Evolutionary conservation across 2,797 vertebrate genomes (phyloP).

Genomic region (Todus mexicanus): DNA sequence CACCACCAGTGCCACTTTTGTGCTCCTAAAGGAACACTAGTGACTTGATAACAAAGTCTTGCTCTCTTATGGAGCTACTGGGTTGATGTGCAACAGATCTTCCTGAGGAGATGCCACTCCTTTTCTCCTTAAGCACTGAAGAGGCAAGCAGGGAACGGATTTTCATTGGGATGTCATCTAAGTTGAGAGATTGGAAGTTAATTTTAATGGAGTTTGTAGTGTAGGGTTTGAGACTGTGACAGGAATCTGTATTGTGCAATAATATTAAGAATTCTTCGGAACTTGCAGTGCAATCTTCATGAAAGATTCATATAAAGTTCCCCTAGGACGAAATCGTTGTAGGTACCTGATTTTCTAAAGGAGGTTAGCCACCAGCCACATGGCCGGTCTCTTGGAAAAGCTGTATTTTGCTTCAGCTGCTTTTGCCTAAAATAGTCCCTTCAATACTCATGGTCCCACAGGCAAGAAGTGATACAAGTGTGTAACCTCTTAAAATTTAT

Average conservation of each 20-base stretch:
- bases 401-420: not conserved
- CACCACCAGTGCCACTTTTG: not conserved
- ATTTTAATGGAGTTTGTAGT: not conserved
- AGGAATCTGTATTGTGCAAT: not conserved
- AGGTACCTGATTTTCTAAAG: constrained; percentile 2
- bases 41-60: not conserved
- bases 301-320: constrained; percentile 12
- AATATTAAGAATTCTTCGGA: not conserved
- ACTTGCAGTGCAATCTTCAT: not conserved
- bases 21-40: not conserved
- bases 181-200: not conserved
- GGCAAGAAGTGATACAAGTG: not conserved
- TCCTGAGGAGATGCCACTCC: not conserved
- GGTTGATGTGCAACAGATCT: not conserved
- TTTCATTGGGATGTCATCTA: not conserved
- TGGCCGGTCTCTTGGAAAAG: constrained; percentile 13
- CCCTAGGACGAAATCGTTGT: not conserved
- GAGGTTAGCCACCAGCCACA: not conserved
- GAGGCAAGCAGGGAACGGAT: not conserved
- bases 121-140: not conserved
- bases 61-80: not conserved
- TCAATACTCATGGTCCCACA: not conserved
- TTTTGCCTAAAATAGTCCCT: not conserved
- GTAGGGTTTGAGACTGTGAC: not conserved
- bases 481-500: not conserved